These are phyloP conservation scores for Aldabrachelys gigantea DNA, from an alignment of 2,113 vertebrate species.

Conservation along the genomic window DNA sequence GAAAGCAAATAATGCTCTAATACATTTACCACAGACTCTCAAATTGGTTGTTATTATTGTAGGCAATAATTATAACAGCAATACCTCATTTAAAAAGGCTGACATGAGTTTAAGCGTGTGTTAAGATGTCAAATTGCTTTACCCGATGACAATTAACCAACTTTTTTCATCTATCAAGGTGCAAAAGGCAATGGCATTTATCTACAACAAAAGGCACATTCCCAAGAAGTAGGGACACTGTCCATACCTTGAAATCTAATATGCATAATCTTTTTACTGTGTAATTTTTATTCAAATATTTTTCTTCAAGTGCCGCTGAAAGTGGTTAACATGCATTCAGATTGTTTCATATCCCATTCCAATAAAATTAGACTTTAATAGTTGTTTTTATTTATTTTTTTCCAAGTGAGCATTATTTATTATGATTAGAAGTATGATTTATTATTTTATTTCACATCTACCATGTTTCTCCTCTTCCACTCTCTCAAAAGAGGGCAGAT, in stretches of 20 bases:
- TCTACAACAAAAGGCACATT: not conserved
- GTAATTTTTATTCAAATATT: not conserved
- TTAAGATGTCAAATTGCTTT: not conserved
- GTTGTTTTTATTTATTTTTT: not conserved
- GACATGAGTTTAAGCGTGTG: not conserved
- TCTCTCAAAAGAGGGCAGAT: slow-evolving; percentile 7
- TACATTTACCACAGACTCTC: slow-evolving; percentile 30
- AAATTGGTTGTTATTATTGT: not conserved
- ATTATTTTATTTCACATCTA: not conserved
- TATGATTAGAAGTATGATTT: not conserved
- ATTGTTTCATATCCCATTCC: not conserved
- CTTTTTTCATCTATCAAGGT: not conserved
- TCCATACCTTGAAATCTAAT: not conserved
- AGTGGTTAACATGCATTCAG: not conserved
- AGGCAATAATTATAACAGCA: slow-evolving; percentile 29
- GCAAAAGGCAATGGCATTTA: not conserved
- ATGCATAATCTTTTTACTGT: not conserved
- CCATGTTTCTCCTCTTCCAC: not conserved
- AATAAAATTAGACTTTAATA: not conserved
- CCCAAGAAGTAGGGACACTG: not conserved
- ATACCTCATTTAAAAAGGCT: not conserved
- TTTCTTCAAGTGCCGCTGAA: not conserved
- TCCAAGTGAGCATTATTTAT: not conserved
- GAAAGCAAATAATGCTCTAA: slow-evolving; percentile 27
- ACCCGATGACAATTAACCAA: not conserved